Conservation (phyloP, 53 echinoderm and acorn worm genomes). For the Holothuria scabra region DNA sequence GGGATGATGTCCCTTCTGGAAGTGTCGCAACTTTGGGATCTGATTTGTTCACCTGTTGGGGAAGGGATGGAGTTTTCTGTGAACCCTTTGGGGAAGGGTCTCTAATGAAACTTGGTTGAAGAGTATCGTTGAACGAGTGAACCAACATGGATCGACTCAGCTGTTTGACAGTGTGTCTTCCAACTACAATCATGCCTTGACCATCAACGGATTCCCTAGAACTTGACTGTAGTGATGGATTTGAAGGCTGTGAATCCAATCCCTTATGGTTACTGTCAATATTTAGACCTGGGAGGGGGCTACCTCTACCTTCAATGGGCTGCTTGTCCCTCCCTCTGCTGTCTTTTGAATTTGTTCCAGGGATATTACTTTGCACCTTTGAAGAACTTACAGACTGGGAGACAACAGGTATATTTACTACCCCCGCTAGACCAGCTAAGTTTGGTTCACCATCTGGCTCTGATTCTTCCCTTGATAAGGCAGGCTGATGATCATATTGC, state of each 20-base stretch:
- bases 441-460: conserved; percentile 43
- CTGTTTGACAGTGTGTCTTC: conserved; percentile 48
- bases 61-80: no score
- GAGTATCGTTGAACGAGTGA: conserved; percentile 26
- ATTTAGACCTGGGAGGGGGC: no score
- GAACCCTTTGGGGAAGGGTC: no score
- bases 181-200: conserved; percentile 53
- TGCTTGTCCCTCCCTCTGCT: no score
- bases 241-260: neutral
- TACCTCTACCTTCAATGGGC: no score
- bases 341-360: no score
- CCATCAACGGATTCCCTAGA: conserved; percentile 46
- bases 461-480: conserved; percentile 26
- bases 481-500: neutral
- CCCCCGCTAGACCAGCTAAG: neutral
- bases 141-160: conserved; percentile 7
- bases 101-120: neutral
- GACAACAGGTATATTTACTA: neutral
- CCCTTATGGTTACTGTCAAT: neutral
- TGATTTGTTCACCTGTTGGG: neutral
- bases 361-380: no score
- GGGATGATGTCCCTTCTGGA: neutral
- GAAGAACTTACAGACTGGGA: neutral
- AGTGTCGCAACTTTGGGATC: neutral
- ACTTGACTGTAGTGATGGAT: neutral